Conservation (phyloP, 2,113 vertebrate genomes). For the Apodemus sylvaticus region DNA sequence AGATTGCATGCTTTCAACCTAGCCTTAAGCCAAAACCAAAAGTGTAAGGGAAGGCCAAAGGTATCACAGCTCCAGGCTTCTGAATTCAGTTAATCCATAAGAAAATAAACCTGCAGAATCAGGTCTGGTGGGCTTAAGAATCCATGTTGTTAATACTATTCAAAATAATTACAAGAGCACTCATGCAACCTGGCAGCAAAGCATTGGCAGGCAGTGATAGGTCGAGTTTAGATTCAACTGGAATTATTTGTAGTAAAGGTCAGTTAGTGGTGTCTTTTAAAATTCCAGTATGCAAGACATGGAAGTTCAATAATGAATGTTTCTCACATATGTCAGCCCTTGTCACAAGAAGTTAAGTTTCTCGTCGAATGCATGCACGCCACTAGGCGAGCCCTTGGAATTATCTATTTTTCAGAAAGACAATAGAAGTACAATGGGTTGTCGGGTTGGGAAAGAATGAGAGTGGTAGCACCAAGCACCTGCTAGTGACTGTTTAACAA, state of each 20-base stretch:
- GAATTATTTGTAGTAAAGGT: slow-evolving; percentile 65
- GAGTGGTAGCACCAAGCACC: not conserved
- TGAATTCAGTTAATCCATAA: slow-evolving; percentile 65
- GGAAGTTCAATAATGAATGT: not conserved
- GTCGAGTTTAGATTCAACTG: slow-evolving; percentile 41
- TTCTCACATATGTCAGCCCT: slow-evolving; percentile 41
- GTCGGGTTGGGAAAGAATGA: not conserved
- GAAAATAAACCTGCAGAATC: slow-evolving; percentile 50
- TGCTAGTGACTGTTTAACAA: not conserved
- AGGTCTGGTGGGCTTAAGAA: slow-evolving; percentile 40
- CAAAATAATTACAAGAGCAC: slow-evolving; percentile 71
- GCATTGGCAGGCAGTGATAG: slow-evolving; percentile 53
- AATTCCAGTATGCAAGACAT: slow-evolving; percentile 56
- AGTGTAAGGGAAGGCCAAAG: slow-evolving; percentile 69
- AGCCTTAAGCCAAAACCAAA: slow-evolving; percentile 75
- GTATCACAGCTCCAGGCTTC: slow-evolving; percentile 60
- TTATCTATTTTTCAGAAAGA: slow-evolving; percentile 37
- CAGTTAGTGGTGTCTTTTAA: slow-evolving; percentile 42
- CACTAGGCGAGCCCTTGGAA: not conserved
- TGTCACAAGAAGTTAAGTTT: slow-evolving; percentile 17
- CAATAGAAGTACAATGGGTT: not conserved
- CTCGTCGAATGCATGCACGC: slow-evolving; percentile 17
- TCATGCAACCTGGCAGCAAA: slow-evolving; percentile 70
- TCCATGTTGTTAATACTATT: slow-evolving; percentile 63
- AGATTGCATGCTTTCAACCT: slow-evolving; percentile 71